phyloP scores from a whole-genome alignment of 2,888 invertebrate genomes.

The Argyra leucocephala region DNA sequence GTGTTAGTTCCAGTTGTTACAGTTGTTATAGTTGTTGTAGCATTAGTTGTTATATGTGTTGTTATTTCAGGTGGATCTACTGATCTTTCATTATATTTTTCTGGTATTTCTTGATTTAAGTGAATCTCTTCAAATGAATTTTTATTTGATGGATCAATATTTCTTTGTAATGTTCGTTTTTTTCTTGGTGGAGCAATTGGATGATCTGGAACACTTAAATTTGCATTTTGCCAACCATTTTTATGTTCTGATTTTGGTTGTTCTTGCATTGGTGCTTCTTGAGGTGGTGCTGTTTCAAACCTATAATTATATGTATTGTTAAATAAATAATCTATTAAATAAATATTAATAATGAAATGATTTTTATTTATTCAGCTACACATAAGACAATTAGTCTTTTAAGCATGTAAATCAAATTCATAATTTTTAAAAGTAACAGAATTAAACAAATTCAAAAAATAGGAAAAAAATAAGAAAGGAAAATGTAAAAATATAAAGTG shows the following conservation, averaged over 20 bases:
- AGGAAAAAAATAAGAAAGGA: no score
- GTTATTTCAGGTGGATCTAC: not conserved
- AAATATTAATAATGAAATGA: no score
- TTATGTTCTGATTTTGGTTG: not conserved
- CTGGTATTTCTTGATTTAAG: not conserved
- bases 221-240: conserved; percentile 21
- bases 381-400: no score
- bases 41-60: not conserved
- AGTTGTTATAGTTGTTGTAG: not conserved
- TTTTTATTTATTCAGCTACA: no score
- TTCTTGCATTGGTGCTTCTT: conserved; percentile 19
- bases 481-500: no score
- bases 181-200: conserved; percentile 27
- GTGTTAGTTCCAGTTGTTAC: not conserved
- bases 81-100: conserved; percentile 9
- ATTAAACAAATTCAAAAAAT: no score
- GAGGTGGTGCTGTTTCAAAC: conserved; percentile 24
- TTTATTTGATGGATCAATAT: conserved; percentile 12
- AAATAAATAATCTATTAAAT: no score
- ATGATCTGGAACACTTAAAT: conserved; percentile 22
- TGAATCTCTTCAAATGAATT: conserved; percentile 24
- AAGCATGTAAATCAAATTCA: no score
- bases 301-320: no score
- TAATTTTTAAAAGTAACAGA: no score
- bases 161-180: conserved; percentile 20